Percentiles rank a stretch among this genome's conserved stretches.
phyloP scores from a whole-genome alignment of 2,888 invertebrate species.

The Willowsia nigromaculata region DNA sequence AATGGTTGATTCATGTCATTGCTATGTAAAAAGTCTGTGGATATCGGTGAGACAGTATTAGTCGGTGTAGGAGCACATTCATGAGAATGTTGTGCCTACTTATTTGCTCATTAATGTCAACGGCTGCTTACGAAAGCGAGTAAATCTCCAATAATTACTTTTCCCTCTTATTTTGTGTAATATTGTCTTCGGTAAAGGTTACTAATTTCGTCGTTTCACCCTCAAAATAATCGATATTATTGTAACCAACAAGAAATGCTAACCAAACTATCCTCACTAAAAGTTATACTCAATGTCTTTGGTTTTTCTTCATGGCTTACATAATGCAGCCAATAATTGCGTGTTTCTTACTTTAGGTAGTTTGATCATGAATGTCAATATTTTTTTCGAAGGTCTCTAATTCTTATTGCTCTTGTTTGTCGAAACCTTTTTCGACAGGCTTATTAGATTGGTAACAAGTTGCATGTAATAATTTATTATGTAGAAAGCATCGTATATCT shows the following conservation, averaged over 20 bases:
- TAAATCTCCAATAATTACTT: conserved; percentile 30
- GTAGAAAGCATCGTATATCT: neutral
- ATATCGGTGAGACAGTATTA: neutral
- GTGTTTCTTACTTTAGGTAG: neutral
- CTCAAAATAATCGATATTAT: neutral
- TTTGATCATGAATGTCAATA: conserved; percentile 1
- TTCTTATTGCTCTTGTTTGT: neutral
- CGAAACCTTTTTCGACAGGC: neutral
- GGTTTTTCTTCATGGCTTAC: neutral
- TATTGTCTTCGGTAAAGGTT: conserved; percentile 1
- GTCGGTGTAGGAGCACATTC: neutral
- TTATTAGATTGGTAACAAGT: neutral
- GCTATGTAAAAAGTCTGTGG: conserved; percentile 10
- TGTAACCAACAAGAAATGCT: neutral
- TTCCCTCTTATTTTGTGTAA: neutral
- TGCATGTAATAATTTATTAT: neutral
- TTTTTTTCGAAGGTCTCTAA: neutral
- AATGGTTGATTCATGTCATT: conserved; percentile 30
- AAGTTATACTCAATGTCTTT: too few relatives aligned
- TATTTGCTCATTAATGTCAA: conserved; percentile 33
- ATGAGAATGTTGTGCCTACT: neutral
- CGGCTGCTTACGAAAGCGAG: neutral
- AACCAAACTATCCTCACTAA: too few relatives aligned
- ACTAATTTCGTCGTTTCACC: neutral
- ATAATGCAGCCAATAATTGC: neutral